phyloP scores from a whole-genome alignment of 2,888 invertebrate species.

The Orthosia incerta region DNA sequence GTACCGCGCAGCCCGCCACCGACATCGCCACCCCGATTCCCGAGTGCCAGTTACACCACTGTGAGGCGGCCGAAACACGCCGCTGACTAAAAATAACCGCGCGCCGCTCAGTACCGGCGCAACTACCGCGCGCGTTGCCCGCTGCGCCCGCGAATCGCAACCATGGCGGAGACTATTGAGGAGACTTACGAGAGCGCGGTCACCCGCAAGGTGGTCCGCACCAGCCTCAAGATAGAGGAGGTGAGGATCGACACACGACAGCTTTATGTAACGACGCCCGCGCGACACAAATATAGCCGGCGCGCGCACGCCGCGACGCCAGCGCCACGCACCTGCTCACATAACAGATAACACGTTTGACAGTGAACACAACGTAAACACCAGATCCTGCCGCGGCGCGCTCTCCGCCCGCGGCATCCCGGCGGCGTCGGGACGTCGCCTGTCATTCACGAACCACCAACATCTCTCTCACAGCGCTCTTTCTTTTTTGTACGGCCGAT shows the following conservation, averaged over 20 bases:
- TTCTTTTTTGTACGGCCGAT: conserved; percentile 67
- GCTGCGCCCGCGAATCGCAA: conserved; percentile 87
- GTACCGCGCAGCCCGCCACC: conserved; percentile 67
- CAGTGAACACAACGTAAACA: conserved; percentile 89
- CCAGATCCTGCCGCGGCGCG: conserved; percentile 69
- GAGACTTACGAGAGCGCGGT: conserved; percentile 93
- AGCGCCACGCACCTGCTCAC: conserved; percentile 85
- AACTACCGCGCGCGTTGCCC: conserved; percentile 88
- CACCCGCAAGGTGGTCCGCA: conserved; percentile 93
- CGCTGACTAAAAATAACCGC: conserved; percentile 89
- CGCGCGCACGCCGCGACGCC: conserved; percentile 76
- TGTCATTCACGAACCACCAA: conserved; percentile 56
- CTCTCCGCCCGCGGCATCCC: conserved; percentile 52
- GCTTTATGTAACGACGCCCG: conserved; percentile 86
- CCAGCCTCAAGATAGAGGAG: conserved; percentile 94
- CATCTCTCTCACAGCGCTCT: conserved; percentile 46
- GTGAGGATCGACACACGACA: conserved; percentile 90
- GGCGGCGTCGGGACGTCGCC: conserved; percentile 54
- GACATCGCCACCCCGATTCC: conserved; percentile 76
- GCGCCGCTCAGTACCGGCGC: conserved; percentile 88
- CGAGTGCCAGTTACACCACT: conserved; percentile 69
- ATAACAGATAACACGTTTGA: conserved; percentile 88
- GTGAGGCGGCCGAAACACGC: conserved; percentile 77
- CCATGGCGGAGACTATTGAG: conserved; percentile 93
- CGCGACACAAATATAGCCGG: conserved; percentile 84